phyloP scores from a whole-genome alignment of 2,888 invertebrate genomes.

The Rhamnusium bicolor region DNA sequence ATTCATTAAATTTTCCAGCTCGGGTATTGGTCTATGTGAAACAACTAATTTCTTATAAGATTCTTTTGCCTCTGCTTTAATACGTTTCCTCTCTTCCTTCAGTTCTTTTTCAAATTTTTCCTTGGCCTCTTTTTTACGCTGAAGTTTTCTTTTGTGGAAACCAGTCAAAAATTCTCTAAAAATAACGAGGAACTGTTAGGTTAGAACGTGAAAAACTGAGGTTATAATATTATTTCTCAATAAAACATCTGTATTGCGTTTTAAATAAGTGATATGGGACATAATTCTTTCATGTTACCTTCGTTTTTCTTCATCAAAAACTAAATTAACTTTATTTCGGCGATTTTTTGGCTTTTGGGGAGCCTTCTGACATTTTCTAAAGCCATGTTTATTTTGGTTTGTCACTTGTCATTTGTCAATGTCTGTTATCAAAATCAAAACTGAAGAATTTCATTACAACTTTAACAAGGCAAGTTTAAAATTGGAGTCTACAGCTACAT shows the following conservation, averaged over 20 bases:
- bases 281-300: conserved; percentile 69
- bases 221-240: conserved; percentile 9
- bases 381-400: conserved; percentile 36
- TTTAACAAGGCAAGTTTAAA: not conserved
- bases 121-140: conserved; percentile 83
- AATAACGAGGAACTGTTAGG: conserved; percentile 40
- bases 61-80: conserved; percentile 83
- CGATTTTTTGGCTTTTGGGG: conserved; percentile 70
- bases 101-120: conserved; percentile 80
- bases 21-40: conserved; percentile 81
- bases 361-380: conserved; percentile 24
- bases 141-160: conserved; percentile 85
- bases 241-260: not conserved
- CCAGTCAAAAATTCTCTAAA: conserved; percentile 86
- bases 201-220: conserved; percentile 33
- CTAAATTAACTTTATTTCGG: conserved; percentile 72
- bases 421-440: not conserved
- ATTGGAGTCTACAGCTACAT: not conserved
- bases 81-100: conserved; percentile 83
- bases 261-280: not conserved
- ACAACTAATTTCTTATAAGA: conserved; percentile 82
- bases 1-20: conserved; percentile 78
- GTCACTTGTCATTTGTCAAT: not conserved
- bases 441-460: not conserved
- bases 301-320: conserved; percentile 77